These are phyloP conservation scores for Pheosia gnoma DNA, from an alignment of 2,888 invertebrate genomes.

Conservation along the genomic window DNA sequence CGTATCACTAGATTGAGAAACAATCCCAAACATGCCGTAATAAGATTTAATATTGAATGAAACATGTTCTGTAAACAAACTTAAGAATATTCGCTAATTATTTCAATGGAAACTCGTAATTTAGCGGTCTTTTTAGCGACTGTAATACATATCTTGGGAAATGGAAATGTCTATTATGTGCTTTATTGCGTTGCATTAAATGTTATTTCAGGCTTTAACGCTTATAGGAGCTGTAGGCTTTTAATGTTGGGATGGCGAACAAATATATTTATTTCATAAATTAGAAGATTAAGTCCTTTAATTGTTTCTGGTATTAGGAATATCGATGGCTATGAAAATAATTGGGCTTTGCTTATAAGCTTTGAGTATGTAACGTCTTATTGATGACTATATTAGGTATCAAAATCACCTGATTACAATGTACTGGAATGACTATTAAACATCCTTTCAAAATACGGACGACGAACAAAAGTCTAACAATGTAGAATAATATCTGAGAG, in stretches of 20 bases:
- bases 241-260: neutral
- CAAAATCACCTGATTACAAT: too few species aligned
- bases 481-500: too few species aligned
- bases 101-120: slow-evolving; percentile 32
- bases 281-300: neutral
- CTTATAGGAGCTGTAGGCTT: neutral
- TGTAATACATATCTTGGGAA: slow-evolving; percentile 12
- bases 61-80: neutral
- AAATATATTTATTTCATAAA: neutral
- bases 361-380: too few species aligned
- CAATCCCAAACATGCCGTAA: slow-evolving; percentile 16
- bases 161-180: slow-evolving; percentile 16
- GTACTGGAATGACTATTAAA: too few species aligned
- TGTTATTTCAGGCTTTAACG: slow-evolving; percentile 22
- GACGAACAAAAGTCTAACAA: too few species aligned
- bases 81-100: neutral
- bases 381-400: too few species aligned
- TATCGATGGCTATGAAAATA: neutral
- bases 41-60: slow-evolving; percentile 26
- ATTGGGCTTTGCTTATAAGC: neutral
- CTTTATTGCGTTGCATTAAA: slow-evolving; percentile 25
- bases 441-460: too few species aligned
- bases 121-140: slow-evolving; percentile 29
- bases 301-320: neutral
- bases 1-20: slow-evolving; percentile 8